Percentiles rank a stretch among this genome's conserved stretches.
These are phyloP conservation scores for Acromyrmex heyeri DNA, from an alignment of 1,140 invertebrate species.

Conservation along the genomic window DNA sequence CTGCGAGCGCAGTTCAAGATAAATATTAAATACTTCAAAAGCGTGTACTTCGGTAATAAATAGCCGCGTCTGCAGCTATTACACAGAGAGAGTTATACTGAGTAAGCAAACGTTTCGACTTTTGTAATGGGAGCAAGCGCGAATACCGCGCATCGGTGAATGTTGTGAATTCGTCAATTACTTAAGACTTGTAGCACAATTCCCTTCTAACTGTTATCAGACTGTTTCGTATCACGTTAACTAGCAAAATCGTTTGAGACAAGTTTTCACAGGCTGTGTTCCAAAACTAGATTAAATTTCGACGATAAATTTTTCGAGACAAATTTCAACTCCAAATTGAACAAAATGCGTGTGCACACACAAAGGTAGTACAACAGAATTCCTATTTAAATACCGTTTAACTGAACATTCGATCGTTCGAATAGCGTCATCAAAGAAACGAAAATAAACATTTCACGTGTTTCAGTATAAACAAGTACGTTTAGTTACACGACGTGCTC, in stretches of 20 bases:
- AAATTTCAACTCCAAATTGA: slow-evolving; percentile 25
- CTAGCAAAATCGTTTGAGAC: background rate
- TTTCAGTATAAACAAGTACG: background rate
- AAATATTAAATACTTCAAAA: slow-evolving; percentile 55
- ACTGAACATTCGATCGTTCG: background rate
- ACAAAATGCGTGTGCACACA: background rate
- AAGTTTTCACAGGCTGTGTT: background rate
- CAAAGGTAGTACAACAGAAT: background rate
- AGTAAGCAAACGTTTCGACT: slow-evolving; percentile 20
- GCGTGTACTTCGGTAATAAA: slow-evolving; percentile 46
- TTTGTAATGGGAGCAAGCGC: slow-evolving; percentile 19
- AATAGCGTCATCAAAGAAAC: slow-evolving; percentile 1
- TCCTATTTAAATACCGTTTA: slow-evolving; percentile 3
- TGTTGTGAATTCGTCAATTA: slow-evolving; percentile 36
- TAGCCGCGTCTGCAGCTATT: slow-evolving; percentile 30
- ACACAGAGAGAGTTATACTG: background rate
- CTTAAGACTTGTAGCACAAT: slow-evolving; percentile 14
- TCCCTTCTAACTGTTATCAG: background rate
- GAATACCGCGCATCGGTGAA: slow-evolving; percentile 20
- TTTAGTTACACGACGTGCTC: background rate
- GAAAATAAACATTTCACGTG: slow-evolving; percentile 2
- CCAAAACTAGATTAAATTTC: background rate
- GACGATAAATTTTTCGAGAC: background rate
- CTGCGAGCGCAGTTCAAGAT: slow-evolving; percentile 33
- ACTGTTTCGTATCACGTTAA: background rate